Evolutionary conservation across 1,140 invertebrate genomes (phyloP).

Genomic region (Cephus cinctus): DNA sequence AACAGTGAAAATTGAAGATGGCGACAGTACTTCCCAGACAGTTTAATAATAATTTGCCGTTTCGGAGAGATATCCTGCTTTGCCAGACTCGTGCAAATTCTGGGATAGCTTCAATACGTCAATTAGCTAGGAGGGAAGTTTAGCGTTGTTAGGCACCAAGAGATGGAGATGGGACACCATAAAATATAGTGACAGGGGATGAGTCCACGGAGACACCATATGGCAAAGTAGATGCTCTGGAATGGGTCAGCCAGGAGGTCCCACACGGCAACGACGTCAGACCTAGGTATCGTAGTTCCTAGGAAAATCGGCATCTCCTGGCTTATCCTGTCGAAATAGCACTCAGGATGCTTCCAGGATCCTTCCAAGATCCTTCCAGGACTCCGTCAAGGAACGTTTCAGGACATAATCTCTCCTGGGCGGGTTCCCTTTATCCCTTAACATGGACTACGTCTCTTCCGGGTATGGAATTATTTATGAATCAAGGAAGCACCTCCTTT

Average conservation of each 20-base stretch:
- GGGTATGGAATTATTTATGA: no score
- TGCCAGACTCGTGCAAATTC: no score
- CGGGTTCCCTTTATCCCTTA: no score
- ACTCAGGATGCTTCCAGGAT: slow-evolving; percentile 13
- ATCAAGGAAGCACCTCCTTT: no score
- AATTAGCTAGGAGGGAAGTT: not conserved
- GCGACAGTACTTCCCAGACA: no score
- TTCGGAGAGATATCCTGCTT: no score
- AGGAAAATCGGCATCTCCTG: slow-evolving; percentile 31
- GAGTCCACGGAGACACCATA: slow-evolving; percentile 15
- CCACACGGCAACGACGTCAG: not conserved
- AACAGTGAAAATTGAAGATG: no score
- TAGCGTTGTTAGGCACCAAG: not conserved
- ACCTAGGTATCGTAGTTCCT: slow-evolving; percentile 2
- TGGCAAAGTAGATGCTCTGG: slow-evolving; percentile 33
- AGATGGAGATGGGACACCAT: no score
- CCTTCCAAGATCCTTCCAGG: no score
- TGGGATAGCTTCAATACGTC: not conserved
- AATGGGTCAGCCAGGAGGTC: slow-evolving; percentile 11
- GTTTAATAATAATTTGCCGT: no score
- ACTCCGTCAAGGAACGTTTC: no score
- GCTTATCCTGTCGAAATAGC: slow-evolving; percentile 27
- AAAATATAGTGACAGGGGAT: slow-evolving; percentile 5
- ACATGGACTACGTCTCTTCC: not conserved
- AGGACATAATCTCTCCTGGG: no score